Evolutionary conservation across 2,888 invertebrate species (phyloP), one percentile per base, ranked within the genome.

Genomic region (Papilio demoleus): DNA sequence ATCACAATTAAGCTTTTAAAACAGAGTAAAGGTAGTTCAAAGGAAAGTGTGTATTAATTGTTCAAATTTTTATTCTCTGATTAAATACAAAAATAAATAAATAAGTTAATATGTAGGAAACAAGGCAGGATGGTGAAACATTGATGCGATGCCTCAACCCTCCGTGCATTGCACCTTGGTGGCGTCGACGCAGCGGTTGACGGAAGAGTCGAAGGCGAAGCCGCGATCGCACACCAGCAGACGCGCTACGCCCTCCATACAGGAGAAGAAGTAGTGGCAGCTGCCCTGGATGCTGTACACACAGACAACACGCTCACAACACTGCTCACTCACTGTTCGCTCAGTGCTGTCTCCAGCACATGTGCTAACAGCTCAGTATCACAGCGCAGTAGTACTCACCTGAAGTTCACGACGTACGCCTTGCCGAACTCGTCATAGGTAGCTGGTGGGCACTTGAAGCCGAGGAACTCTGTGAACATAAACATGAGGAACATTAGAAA

Each of bases 261-360:
- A 88, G 0, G 86, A 83, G 82, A 77, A 88, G 82, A 88, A 88
- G 68, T 82, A 81, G 75, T 73, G 81, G 77, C 88, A 88, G 72
- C 83, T 81, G n/a, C 75, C 78, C 24, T 79, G 79, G 71, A 82
- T 84, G 65, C 88, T 88, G 78, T 0, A 73, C 74, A 61, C 3
- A 61, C n/a, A 38, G 47, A 24, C 8, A 42, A 24, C 14, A 31
- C 40, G 22, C 8, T 61, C n/a, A 61, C 1, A 1, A 61, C 27
- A 14, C n/a, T 5, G 17, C 22, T 79, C 79, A 70, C 81, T 82
- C 61, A 12, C 86, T 88, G 76, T 0, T 73, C 73, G 61, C 22
- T 1, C 50, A 24, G 11, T n/a, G n/a, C n/a, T n/a, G n/a, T n/a
- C n/a, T n/a, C n/a, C n/a, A n/a, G n/a, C n/a, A 22, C 9, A 11